phyloP scores from a whole-genome alignment of 2,888 invertebrate species.

The Cheilosia grossa region DNA sequence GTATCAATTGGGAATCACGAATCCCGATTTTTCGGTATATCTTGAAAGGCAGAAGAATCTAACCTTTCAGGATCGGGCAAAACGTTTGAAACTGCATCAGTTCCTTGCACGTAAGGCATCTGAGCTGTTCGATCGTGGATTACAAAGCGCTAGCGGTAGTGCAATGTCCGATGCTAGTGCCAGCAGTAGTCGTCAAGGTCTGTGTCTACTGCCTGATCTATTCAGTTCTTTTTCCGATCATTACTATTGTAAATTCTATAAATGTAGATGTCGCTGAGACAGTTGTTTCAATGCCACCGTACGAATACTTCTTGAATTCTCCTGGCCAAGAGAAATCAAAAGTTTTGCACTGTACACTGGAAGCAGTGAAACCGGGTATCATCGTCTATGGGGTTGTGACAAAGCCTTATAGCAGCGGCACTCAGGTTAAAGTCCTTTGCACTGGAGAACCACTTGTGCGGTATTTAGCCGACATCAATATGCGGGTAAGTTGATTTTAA shows the following conservation, averaged over 20 bases:
- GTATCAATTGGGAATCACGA: conserved; percentile 85
- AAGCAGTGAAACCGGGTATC: conserved; percentile 89
- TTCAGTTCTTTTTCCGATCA: background rate
- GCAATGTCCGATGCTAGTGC: conserved; percentile 11
- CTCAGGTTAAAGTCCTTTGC: conserved; percentile 90
- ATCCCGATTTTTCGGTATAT: conserved; percentile 90
- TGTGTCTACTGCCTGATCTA: conserved; percentile 7
- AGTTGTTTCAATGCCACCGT: conserved; percentile 88
- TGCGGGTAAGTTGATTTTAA: conserved; percentile 87
- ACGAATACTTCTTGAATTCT: conserved; percentile 89
- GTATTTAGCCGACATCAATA: conserved; percentile 93
- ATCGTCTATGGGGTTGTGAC: conserved; percentile 91
- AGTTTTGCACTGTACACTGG: conserved; percentile 90
- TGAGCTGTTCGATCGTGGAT: conserved; percentile 87
- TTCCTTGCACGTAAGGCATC: conserved; percentile 94
- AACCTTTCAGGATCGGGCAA: conserved; percentile 92
- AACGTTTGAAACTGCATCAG: conserved; percentile 92
- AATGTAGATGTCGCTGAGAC: conserved; percentile 57
- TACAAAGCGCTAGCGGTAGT: conserved; percentile 82
- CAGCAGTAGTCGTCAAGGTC: conserved; percentile 59
- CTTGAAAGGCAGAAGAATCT: conserved; percentile 91
- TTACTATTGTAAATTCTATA: background rate
- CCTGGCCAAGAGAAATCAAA: conserved; percentile 89
- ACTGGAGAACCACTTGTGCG: conserved; percentile 90
- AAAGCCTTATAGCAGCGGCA: conserved; percentile 89